Evolutionary conservation across 2,888 invertebrate genomes (phyloP).

Genomic region (Pammene aurita): DNA sequence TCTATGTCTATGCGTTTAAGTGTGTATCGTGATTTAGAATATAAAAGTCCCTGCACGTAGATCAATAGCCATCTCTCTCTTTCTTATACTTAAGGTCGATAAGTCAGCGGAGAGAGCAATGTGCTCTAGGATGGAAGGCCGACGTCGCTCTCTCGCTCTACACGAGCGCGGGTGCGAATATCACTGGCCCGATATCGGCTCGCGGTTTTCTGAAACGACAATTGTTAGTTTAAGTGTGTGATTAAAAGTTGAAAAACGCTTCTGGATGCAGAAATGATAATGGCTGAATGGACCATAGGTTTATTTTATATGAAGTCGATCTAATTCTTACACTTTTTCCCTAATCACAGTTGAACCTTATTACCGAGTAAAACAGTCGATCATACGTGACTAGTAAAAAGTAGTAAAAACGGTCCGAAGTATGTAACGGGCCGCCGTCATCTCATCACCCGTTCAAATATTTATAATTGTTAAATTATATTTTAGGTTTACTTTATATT

Average conservation of each 20-base stretch:
- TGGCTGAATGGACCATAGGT: no score
- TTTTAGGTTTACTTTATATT: no score
- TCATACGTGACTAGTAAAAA: no score
- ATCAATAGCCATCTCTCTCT: neutral
- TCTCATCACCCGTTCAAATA: no score
- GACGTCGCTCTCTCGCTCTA: constrained; percentile 36
- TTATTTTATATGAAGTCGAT: no score
- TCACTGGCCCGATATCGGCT: constrained; percentile 73
- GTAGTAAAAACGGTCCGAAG: no score
- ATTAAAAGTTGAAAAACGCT: neutral
- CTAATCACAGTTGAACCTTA: no score
- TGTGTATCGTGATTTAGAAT: neutral
- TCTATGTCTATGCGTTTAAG: neutral
- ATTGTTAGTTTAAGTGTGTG: neutral
- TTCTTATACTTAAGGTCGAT: neutral
- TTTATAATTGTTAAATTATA: no score
- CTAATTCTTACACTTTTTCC: no score
- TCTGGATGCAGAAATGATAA: no score
- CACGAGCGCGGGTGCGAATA: constrained; percentile 45
- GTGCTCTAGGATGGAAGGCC: constrained; percentile 28
- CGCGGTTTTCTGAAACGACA: constrained; percentile 60
- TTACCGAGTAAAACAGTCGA: no score
- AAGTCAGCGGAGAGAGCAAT: neutral
- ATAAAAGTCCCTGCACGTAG: neutral
- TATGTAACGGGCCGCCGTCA: no score